Percentiles rank a stretch among this genome's conserved stretches.
phyloP scores from a whole-genome alignment of 2,888 invertebrate genomes.

The Pachymerium ferrugineum region DNA sequence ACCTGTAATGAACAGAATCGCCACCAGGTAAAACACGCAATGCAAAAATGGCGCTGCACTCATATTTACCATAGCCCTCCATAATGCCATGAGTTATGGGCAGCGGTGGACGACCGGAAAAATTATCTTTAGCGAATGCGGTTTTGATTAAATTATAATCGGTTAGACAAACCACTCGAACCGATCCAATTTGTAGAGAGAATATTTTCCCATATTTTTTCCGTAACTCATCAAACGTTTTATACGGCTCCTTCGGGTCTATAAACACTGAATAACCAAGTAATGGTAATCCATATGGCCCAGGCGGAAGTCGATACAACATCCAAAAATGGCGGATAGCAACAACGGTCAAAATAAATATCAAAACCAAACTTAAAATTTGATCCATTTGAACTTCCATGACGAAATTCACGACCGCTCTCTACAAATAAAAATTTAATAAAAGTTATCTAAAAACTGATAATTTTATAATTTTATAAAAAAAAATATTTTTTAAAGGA shows the following conservation, averaged over 20 bases:
- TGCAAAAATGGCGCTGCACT: too few species aligned
- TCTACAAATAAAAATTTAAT: neutral
- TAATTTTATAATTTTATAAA: neutral
- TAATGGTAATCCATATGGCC: neutral
- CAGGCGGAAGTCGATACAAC: neutral
- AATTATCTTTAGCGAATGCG: constrained; percentile 64
- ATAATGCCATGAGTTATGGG: constrained; percentile 76
- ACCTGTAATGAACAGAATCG: constrained; percentile 54
- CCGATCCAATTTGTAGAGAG: constrained; percentile 65
- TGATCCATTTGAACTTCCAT: neutral
- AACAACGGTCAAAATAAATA: neutral
- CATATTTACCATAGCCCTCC: constrained; percentile 77
- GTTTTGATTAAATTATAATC: constrained; percentile 67
- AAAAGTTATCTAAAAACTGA: neutral
- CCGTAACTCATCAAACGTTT: neutral
- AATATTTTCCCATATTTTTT: constrained; percentile 52
- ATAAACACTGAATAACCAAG: neutral
- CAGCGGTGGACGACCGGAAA: constrained; percentile 72
- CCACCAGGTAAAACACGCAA: too few species aligned
- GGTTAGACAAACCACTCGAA: constrained; percentile 69
- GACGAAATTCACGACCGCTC: neutral
- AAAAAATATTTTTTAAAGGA: neutral
- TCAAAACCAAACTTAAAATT: neutral
- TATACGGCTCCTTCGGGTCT: neutral
- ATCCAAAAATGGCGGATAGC: neutral